phyloP scores from a whole-genome alignment of 2,797 vertebrate genomes.

The Dryobates pubescens region DNA sequence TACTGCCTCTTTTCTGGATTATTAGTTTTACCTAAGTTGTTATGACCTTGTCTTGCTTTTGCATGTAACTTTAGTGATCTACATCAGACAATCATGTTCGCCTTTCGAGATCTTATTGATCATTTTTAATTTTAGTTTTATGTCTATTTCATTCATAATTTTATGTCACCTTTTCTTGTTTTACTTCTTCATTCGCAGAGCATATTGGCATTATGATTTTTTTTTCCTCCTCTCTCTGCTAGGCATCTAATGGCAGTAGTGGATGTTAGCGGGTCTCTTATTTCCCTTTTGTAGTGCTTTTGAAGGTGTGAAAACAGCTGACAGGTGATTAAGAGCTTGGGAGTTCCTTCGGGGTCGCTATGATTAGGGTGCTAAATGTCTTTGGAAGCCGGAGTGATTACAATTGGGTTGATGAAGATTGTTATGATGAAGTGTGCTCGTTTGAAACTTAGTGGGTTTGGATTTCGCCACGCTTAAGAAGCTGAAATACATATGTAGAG shows the following conservation, averaged over 20 bases:
- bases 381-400: fast-evolving
- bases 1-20: fast-evolving
- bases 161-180: fast-evolving
- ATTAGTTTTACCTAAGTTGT: fast-evolving
- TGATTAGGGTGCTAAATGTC: fast-evolving
- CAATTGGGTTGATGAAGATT: fast-evolving
- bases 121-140: fast-evolving
- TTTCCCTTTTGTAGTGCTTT: fast-evolving
- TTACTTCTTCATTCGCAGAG: fast-evolving
- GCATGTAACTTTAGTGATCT: fast-evolving
- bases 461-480: fast-evolving
- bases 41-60: fast-evolving
- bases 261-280: fast-evolving
- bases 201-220: fast-evolving
- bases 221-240: fast-evolving
- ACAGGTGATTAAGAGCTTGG: fast-evolving
- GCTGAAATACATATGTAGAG: fast-evolving
- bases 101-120: fast-evolving
- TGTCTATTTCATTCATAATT: fast-evolving
- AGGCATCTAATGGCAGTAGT: fast-evolving
- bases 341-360: fast-evolving
- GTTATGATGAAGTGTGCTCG: fast-evolving
- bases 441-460: fast-evolving
- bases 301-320: fast-evolving
- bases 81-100: fast-evolving